Base-by-base conservation (phyloP, 2,113 vertebrate genomes). In the Nycticryphes semicollaris region DNA sequence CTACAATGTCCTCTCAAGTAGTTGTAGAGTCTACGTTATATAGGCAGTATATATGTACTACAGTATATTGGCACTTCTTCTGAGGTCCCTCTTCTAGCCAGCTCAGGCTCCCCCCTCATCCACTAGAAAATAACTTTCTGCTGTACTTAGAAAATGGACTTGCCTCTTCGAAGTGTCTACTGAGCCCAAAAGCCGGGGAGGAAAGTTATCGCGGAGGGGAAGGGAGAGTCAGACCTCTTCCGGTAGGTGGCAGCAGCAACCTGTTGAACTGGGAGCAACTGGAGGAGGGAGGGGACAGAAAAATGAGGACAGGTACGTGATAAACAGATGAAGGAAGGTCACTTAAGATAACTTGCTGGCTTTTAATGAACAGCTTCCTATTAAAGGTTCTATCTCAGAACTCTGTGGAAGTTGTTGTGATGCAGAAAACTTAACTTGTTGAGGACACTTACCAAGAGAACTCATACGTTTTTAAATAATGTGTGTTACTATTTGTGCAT, bases 161-260 rank as follows among this genome's bases (percentile, higher is more conserved):
- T 69, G 12, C 14, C 1, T 50, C 33, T 79, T 16, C 7, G 22
- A 41, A 56, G 33, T 23, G 37, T 56, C 30, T 16, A 3, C 8
- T 7, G 69, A 67, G 51, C 37, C 9, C 56, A 41, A 28, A 60
- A 37, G 30, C 19, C 73, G 21, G 39, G 12, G 12, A 25, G 37
- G 62, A 10, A 16, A 18, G 35, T 33, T 43, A 13, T 39, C 1
- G 0, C 22, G 22, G 24, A 14, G 23, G n/a, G 33, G 41, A 28
- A 50, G 17, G 60, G 43, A 14, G 41, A 62, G 17, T 16, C 17
- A 68, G 77, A 48, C 16, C 62, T 87, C 12, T 69, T 28, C 67
- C 7, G 4, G 59, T 69, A 88, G 92, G 70, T 85, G 88, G 92
- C 92, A 94, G 88, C 57, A 96, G 70, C 78, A 67, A 15, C 33